Evolutionary conservation across 2,888 invertebrate species (phyloP).

Genomic region (Gandaritis pyraliata): DNA sequence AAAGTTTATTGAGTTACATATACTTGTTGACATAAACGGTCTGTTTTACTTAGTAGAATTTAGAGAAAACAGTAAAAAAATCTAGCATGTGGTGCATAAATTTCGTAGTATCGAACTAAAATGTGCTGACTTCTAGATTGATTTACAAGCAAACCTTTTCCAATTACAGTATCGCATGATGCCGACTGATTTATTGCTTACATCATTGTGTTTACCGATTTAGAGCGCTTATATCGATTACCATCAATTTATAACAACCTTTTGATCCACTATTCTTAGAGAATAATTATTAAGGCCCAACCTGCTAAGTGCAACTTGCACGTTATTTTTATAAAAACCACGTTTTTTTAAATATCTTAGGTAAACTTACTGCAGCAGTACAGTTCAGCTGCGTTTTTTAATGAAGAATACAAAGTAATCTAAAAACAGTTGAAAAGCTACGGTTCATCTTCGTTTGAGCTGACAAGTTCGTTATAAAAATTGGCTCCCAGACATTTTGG

Average conservation of each 20-base stretch:
- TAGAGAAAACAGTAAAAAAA: conserved; percentile 8
- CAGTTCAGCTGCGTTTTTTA: no score
- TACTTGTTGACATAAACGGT: conserved; percentile 8
- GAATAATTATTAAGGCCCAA: no score
- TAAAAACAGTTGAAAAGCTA: no score
- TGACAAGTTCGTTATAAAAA: background rate
- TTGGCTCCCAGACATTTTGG: background rate
- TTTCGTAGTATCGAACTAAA: conserved; percentile 22
- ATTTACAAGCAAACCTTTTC: conserved; percentile 36
- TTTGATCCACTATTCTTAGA: no score
- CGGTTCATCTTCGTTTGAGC: no score
- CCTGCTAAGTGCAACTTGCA: no score
- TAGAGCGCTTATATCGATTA: background rate
- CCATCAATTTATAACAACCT: background rate
- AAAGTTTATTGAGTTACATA: conserved; percentile 4
- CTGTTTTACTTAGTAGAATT: conserved; percentile 16
- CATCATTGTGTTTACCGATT: conserved; percentile 3
- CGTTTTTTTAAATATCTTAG: no score
- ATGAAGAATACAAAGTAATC: no score
- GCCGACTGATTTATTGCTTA: conserved; percentile 32
- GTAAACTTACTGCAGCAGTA: no score
- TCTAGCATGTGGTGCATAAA: conserved; percentile 12
- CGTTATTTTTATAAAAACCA: no score
- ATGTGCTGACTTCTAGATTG: conserved; percentile 30
- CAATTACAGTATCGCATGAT: conserved; percentile 26